Evolutionary conservation across 2,113 vertebrate genomes (phyloP).

Genomic region (Semnornis frantzii): DNA sequence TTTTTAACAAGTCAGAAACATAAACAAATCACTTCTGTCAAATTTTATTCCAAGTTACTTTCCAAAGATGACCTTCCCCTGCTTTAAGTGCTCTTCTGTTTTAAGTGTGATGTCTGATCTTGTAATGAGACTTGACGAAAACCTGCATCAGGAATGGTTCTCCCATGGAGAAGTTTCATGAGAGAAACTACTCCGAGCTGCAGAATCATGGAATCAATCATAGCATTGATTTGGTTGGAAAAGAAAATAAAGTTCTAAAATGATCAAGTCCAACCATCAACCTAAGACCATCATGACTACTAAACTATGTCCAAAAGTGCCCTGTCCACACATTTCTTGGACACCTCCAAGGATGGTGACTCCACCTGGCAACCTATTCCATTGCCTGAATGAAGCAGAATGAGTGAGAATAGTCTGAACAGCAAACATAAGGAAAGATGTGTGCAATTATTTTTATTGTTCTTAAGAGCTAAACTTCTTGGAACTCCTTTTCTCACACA

Average conservation of each 20-base stretch:
- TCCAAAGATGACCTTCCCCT: not conserved
- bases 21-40: not conserved
- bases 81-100: not conserved
- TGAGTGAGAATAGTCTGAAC: not conserved
- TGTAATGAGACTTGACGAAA: not conserved
- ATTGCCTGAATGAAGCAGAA: too few relatives aligned
- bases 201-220: not conserved
- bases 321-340: too few relatives aligned
- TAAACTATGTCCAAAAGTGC: too few relatives aligned
- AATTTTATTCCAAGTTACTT: not conserved
- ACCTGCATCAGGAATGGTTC: not conserved
- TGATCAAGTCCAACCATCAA: too few relatives aligned
- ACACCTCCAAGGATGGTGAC: too few relatives aligned
- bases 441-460: conserved; percentile 27
- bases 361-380: too few relatives aligned
- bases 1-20: not conserved
- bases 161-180: not conserved
- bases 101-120: not conserved
- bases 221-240: too few relatives aligned
- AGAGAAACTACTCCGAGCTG: conserved; percentile 5
- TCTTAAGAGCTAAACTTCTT: conserved; percentile 13
- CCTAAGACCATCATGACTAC: too few relatives aligned
- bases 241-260: too few relatives aligned
- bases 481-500: not conserved
- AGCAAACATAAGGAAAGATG: not conserved